These are phyloP conservation scores for Zaprionus gabonicus DNA, from an alignment of 1,140 invertebrate species.

Conservation along the genomic window DNA sequence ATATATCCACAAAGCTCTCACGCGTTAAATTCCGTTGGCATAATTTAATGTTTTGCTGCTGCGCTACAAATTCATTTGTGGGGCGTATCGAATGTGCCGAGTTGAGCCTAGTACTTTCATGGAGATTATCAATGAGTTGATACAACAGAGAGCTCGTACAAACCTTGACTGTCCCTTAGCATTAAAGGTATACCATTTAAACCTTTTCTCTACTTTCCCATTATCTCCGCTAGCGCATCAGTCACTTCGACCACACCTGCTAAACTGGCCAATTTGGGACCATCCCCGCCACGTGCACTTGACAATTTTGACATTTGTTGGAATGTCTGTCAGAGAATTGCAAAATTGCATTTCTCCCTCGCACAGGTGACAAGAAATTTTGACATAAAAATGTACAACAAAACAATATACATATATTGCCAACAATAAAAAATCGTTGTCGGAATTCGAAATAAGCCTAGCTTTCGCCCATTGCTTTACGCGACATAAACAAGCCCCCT, in stretches of 20 bases:
- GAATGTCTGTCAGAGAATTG: constrained; percentile 39
- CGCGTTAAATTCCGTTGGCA: constrained; percentile 13
- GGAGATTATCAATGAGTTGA: neutral
- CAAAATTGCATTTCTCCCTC: constrained; percentile 15
- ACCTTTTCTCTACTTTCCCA: no score
- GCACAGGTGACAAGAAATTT: constrained; percentile 51
- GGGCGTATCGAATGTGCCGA: neutral
- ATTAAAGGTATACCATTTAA: no score
- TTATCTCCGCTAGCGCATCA: neutral
- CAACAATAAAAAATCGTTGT: constrained; percentile 6
- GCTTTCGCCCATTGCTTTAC: constrained; percentile 11
- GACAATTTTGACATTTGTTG: constrained; percentile 65
- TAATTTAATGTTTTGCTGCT: neutral
- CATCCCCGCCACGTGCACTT: constrained; percentile 22
- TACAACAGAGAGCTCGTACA: no score
- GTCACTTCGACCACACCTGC: constrained; percentile 14
- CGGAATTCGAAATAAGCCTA: constrained; percentile 30
- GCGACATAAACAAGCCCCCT: neutral
- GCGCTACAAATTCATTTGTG: constrained; percentile 8
- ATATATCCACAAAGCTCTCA: constrained; percentile 13
- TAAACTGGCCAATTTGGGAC: constrained; percentile 52
- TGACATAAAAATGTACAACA: constrained; percentile 41
- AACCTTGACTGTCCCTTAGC: no score
- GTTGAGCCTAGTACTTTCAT: neutral
- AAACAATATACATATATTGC: constrained; percentile 12